These are phyloP conservation scores for Leptatherina wallacei DNA, from an alignment of 2,797 vertebrate species.

Conservation along the genomic window DNA sequence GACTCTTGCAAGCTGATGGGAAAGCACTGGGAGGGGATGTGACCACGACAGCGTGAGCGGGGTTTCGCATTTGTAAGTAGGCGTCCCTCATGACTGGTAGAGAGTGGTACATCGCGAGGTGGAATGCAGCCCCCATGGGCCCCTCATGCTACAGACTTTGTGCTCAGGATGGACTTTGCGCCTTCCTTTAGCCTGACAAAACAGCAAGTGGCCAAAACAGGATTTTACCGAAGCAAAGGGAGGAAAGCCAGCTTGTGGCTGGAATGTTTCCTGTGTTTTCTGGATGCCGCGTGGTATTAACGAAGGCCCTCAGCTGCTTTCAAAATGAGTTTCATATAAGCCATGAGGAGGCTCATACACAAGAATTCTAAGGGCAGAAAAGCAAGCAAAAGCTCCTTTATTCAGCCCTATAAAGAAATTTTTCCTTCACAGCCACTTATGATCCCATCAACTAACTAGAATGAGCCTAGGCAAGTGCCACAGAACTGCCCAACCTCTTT, in stretches of 20 bases:
- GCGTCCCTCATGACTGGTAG: slow-evolving; percentile 69
- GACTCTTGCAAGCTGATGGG: slow-evolving; percentile 48
- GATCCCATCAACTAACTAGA: slow-evolving; percentile 58
- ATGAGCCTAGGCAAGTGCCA: slow-evolving; percentile 8
- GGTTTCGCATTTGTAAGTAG: slow-evolving; percentile 41
- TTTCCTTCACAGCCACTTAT: slow-evolving; percentile 36
- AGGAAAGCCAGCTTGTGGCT: slow-evolving; percentile 37
- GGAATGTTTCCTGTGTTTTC: slow-evolving; percentile 62
- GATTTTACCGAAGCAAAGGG: slow-evolving; percentile 48
- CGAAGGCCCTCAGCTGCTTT: slow-evolving; percentile 56
- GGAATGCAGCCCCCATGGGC: slow-evolving; percentile 64
- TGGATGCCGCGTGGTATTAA: slow-evolving; percentile 61
- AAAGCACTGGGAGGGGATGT: slow-evolving; percentile 45
- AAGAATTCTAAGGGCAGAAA: slow-evolving; percentile 52
- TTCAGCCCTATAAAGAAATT: slow-evolving; percentile 49
- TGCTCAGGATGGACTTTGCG: slow-evolving; percentile 65
- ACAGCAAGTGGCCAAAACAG: slow-evolving; percentile 57
- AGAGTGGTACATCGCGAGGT: slow-evolving; percentile 70
- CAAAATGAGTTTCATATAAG: slow-evolving; percentile 55
- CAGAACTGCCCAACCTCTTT: slow-evolving; percentile 35
- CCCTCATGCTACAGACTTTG: slow-evolving; percentile 31
- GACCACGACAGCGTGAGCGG: slow-evolving; percentile 8
- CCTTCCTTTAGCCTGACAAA: slow-evolving; percentile 52
- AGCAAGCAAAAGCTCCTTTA: slow-evolving; percentile 40
- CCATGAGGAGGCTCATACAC: slow-evolving; percentile 34